Base-by-base conservation (phyloP, 1,140 invertebrate genomes). In the Pseudachorutes palmiensis region DNA sequence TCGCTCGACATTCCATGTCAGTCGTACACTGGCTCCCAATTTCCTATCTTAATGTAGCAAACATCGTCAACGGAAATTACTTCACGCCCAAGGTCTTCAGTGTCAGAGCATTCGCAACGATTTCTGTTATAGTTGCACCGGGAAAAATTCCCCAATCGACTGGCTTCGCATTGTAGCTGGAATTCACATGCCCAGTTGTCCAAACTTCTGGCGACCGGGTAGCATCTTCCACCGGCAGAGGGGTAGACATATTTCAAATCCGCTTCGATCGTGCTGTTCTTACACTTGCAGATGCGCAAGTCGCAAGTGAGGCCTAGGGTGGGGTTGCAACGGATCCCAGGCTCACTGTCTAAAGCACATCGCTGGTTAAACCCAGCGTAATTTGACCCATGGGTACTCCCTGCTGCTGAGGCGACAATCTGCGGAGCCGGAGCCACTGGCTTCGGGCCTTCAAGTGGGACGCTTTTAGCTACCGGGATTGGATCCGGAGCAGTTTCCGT, bases 131-230 rank as follows among this genome's bases (percentile, higher is more conserved):
- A 51, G 51, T 36, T 63, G 61, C 66, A 67, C 16, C 60, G 14
- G 5, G 66, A 67, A 24, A 14, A 26, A 24, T 2, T n/a, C 55
- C 66, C 66, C 26, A 32, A 45, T 1, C 19, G 61, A 36, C 69
- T 65, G 5, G 16, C 22, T 2, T 64, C 33, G 48, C 69, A 70
- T 31, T 70, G 68, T n/a, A 32, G 31, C 28, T 69, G 22, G 58
- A 61, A 33, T 1, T 59, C 41, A 28, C 65, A 61, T 14, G 58
- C 29, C 58, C 58, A 60, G 22, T 30, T 30, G 12, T 31, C 61
- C 1, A 32, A 41, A 32, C 12, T 5, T 0, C 30, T 45, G 19
- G 49, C 26, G 19, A 67, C 36, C 36, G 2, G 2, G 0, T 60
- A 9, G 55, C 65, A 66, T 61, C 31, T 36, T 22, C 51, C 62